Percentiles rank a stretch among this genome's conserved stretches.
These are phyloP conservation scores for Drosophila serrata DNA, from an alignment of 1,140 invertebrate genomes.

Conservation along the genomic window DNA sequence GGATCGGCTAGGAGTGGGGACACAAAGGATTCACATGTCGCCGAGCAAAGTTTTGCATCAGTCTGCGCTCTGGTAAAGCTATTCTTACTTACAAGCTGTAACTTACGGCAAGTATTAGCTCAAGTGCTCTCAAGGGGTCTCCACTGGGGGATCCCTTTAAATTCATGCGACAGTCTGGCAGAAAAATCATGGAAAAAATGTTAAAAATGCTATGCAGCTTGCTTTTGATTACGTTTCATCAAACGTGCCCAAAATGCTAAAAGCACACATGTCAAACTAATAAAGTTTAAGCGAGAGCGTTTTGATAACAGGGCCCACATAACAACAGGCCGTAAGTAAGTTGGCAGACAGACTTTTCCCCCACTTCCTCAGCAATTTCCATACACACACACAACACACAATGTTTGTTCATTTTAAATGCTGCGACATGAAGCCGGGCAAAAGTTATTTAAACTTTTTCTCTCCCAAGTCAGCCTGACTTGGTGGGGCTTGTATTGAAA, in stretches of 20 bases:
- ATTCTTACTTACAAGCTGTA: constrained; percentile 37
- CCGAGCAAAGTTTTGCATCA: constrained; percentile 48
- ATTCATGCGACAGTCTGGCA: constrained; percentile 3
- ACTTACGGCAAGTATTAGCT: constrained; percentile 34
- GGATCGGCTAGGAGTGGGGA: no score
- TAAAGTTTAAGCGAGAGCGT: constrained; percentile 67
- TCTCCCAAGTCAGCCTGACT: constrained; percentile 1
- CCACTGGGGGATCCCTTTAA: constrained; percentile 22
- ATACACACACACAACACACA: constrained; percentile 46
- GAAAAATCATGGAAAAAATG: constrained; percentile 2
- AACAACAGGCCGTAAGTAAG: constrained; percentile 30
- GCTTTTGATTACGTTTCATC: constrained; percentile 70
- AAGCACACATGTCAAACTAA: constrained; percentile 70
- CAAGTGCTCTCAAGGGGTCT: constrained; percentile 28
- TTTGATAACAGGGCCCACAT: constrained; percentile 49
- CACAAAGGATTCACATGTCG: constrained; percentile 57
- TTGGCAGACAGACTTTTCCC: constrained; percentile 24
- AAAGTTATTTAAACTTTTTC: constrained; percentile 65
- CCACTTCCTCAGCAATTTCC: constrained; percentile 18
- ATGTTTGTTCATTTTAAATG: constrained; percentile 63
- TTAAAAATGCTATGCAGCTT: constrained; percentile 56
- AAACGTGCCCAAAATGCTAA: constrained; percentile 72
- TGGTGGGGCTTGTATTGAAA: constrained; percentile 32
- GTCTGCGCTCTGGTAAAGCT: constrained; percentile 33
- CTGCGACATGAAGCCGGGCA: constrained; percentile 48